Conservation (phyloP, 2,888 invertebrate species). For the Netelia inedita region DNA sequence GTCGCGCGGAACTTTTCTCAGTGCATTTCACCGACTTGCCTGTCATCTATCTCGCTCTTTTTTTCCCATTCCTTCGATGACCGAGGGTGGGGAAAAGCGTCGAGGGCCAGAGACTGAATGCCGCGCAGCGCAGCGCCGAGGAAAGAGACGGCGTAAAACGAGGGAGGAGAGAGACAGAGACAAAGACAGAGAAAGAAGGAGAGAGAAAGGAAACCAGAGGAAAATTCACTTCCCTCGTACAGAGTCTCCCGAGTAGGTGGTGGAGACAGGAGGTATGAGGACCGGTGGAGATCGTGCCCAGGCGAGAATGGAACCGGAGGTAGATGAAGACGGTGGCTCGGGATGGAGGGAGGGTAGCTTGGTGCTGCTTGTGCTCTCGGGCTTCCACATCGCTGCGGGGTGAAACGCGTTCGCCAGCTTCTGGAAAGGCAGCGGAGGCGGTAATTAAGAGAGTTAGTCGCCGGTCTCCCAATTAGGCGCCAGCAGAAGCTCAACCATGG, state of each 20-base stretch:
- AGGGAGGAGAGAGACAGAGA: constrained; percentile 57
- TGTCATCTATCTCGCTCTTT: constrained; percentile 12
- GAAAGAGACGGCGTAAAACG: constrained; percentile 16
- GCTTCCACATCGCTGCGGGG: constrained; percentile 30
- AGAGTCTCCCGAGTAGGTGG: constrained; percentile 54
- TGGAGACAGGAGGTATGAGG: constrained; percentile 48
- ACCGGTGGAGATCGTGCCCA: constrained; percentile 39
- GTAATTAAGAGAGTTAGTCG: constrained; percentile 87
- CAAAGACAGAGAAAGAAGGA: constrained; percentile 63
- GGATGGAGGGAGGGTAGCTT: constrained; percentile 16
- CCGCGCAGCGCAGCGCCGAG: constrained; percentile 33
- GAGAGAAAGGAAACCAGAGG: constrained; percentile 58
- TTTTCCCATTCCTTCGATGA: constrained; percentile 52
- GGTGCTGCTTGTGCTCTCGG: background rate
- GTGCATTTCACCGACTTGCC: constrained; percentile 77
- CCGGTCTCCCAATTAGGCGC: constrained; percentile 85
- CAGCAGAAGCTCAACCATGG: constrained; percentile 78
- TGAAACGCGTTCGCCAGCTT: constrained; percentile 67
- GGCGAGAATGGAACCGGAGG: constrained; percentile 59
- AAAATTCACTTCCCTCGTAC: constrained; percentile 40
- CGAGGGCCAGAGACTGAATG: constrained; percentile 52
- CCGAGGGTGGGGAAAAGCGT: constrained; percentile 43
- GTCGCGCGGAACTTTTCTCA: constrained; percentile 86
- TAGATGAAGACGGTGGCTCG: constrained; percentile 42
- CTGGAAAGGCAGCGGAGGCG: constrained; percentile 82